Evolutionary conservation across 2,113 vertebrate species (phyloP), one percentile per base, ranked within the genome.

Genomic region (Halichoeres trimaculatus): DNA sequence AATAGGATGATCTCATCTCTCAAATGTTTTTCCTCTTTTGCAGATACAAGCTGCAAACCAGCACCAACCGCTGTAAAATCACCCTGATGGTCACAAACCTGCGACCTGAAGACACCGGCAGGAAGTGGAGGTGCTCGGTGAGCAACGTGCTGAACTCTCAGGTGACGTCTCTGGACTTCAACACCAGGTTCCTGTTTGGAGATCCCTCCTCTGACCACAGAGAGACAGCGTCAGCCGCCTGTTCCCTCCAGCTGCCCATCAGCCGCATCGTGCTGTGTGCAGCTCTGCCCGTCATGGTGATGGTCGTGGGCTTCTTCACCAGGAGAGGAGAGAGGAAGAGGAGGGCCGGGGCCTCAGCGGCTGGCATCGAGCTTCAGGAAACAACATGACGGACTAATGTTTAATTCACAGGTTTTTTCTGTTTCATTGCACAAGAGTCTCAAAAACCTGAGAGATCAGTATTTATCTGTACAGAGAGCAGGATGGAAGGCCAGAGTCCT

Each of bases 111-210:
- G 88, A 90, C 82, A 14, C 78, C 62, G 54, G 35, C 80, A 71
- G 84, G 60, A 88, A 43, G 79, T 85, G 75, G 77, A 73, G 77
- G 6, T 90, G 88, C 61, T 53, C 78, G 53, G 41, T 87, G 54
- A 56, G 41, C 20, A 14, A 24, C 41, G 11, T 4, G 5, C 40
- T 50, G 5, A 53, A 19, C 80, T 23, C 7, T 36, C 13, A 0
- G 3, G 34, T 0, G 0, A 6, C 2, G 0, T 77, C 72, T 30
- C 22, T 80, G 52, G 77, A 85, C 54, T 85, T 88, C 66, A 85
- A 3, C 0, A 76, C 81, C 4, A 22, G 24, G 7, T 88, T 90
- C n/a, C 3, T 86, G 71, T 14, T 83, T 9, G 61, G 69, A 1
- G 24, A 8, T 3, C 0, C 5, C 12, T 7, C 16, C 4, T 0